phyloP scores from a whole-genome alignment of 1,140 invertebrate genomes.

The Pseudomyrmex dendroicus region DNA sequence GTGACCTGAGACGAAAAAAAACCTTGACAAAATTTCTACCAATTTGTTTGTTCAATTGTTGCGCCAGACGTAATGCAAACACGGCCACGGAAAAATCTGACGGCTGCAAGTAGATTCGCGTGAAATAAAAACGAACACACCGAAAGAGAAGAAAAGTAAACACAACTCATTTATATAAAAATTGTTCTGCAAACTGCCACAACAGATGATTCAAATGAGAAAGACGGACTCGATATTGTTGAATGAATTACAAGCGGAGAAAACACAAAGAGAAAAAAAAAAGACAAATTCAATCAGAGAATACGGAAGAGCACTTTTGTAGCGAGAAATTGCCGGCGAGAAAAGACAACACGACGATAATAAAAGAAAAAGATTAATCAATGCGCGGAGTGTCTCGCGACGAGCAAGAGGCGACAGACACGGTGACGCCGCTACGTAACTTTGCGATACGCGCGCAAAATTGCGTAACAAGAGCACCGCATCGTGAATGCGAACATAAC shows the following conservation, averaged over 20 bases:
- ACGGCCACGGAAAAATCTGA: background rate
- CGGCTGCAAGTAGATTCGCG: background rate
- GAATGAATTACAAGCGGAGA: too few species aligned
- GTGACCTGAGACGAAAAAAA: background rate
- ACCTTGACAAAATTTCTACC: conserved; percentile 3
- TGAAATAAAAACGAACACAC: background rate
- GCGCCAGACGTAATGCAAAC: background rate
- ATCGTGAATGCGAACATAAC: background rate
- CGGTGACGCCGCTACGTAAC: background rate
- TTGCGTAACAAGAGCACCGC: conserved; percentile 19
- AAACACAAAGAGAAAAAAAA: too few species aligned
- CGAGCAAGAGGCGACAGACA: background rate
- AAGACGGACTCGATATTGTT: background rate
- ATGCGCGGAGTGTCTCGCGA: background rate
- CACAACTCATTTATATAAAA: background rate
- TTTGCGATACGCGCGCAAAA: background rate
- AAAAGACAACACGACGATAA: background rate
- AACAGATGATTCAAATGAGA: too few species aligned
- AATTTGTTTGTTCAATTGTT: conserved; percentile 9
- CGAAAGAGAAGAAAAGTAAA: too few species aligned
- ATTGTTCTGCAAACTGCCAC: too few species aligned
- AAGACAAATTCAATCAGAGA: too few species aligned
- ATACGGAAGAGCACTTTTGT: too few species aligned
- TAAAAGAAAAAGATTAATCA: background rate
- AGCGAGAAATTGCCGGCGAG: too few species aligned